phyloP scores from a whole-genome alignment of 1,140 invertebrate species.

The Oedothorax gibbosus region DNA sequence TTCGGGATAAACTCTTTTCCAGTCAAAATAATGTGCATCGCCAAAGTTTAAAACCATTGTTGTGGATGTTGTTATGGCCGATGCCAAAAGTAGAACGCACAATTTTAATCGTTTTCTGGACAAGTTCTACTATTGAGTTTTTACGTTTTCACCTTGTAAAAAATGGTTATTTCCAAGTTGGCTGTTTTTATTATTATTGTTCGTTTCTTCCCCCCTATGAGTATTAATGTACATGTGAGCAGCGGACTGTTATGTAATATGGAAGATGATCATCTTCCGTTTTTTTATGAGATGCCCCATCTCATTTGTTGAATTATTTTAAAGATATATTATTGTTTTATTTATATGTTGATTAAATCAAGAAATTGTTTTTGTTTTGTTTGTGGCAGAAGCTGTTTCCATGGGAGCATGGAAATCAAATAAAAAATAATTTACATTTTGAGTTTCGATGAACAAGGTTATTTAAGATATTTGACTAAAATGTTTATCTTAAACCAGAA shows the following conservation, averaged over 20 bases:
- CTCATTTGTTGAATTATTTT: conserved; percentile 34
- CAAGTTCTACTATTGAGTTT: conserved; percentile 60
- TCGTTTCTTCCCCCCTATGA: conserved; percentile 3
- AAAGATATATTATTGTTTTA: conserved; percentile 57
- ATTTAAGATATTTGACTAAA: too few species aligned
- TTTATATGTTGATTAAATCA: conserved; percentile 41
- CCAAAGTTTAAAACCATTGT: conserved; percentile 56
- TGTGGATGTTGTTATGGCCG: conserved; percentile 57
- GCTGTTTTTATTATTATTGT: conserved; percentile 41
- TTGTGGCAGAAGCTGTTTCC: conserved; percentile 2
- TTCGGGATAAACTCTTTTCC: conserved; percentile 28
- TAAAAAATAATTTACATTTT: not conserved
- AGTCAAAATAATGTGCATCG: conserved; percentile 53
- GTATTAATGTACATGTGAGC: conserved; percentile 44
- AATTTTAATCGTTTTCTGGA: conserved; percentile 61
- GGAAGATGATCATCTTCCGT: conserved; percentile 25
- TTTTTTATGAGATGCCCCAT: conserved; percentile 33
- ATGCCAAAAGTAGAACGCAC: conserved; percentile 61
- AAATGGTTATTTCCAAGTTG: conserved; percentile 50
- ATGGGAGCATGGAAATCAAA: not conserved
- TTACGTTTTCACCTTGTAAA: conserved; percentile 49
- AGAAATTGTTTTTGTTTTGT: conserved; percentile 17
- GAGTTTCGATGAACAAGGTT: too few species aligned
- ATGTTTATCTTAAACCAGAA: too few species aligned
- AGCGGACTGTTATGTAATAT: conserved; percentile 28